These are phyloP conservation scores for Rhagonycha lutea DNA, from an alignment of 2,888 invertebrate genomes.

Conservation along the genomic window DNA sequence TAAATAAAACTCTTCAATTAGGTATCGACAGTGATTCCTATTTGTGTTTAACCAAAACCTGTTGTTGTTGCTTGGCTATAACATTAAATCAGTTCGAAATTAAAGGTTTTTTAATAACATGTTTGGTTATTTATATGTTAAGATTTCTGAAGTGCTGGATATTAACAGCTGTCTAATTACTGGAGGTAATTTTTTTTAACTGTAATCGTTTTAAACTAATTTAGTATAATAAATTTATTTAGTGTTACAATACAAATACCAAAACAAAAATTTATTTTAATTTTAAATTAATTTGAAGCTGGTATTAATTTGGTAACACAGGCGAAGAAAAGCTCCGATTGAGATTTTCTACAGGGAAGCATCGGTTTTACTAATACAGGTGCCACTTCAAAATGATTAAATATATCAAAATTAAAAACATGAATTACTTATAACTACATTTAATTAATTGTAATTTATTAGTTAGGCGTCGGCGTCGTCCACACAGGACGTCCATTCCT, in stretches of 20 bases:
- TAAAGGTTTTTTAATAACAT: conserved; percentile 48
- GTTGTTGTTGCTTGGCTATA: conserved; percentile 45
- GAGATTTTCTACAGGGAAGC: no score
- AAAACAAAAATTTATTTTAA: background rate
- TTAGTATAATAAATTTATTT: background rate
- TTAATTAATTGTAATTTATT: no score
- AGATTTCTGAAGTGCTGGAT: conserved; percentile 42
- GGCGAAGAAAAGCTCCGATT: no score
- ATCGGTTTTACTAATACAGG: no score
- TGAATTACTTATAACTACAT: no score
- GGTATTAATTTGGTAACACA: no score
- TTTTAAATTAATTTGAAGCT: background rate
- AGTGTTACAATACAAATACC: background rate
- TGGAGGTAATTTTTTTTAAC: background rate
- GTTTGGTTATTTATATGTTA: conserved; percentile 49
- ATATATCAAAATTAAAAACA: no score
- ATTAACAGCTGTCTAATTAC: conserved; percentile 50
- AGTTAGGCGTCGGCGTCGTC: no score
- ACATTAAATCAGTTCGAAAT: conserved; percentile 52
- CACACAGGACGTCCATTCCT: no score
- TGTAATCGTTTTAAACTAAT: background rate
- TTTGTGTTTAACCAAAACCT: conserved; percentile 53
- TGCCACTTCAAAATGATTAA: no score
- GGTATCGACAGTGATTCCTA: conserved; percentile 42
- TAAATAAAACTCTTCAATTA: conserved; percentile 38